phyloP scores from a whole-genome alignment of 2,113 vertebrate species.

The Orthochromis indermauri region DNA sequence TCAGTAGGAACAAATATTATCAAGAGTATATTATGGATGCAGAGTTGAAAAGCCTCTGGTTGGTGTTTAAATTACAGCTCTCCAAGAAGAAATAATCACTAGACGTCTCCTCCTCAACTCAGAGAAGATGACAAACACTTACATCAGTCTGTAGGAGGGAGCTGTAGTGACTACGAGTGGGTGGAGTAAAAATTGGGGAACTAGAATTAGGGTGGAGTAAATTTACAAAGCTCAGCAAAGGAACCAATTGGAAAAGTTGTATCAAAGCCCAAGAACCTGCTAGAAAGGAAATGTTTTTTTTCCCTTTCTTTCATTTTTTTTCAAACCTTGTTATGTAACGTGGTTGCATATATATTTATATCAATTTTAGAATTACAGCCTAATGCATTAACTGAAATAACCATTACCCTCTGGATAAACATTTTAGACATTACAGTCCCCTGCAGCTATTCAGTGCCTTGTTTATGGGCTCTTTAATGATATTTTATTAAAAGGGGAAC shows the following conservation, averaged over 20 bases:
- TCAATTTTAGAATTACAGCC: background rate
- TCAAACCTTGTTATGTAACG: background rate
- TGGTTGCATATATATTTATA: background rate
- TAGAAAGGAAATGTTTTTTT: background rate
- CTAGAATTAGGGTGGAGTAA: conserved; percentile 26
- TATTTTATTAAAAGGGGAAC: background rate
- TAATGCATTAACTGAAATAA: background rate
- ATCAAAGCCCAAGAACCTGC: conserved; percentile 7
- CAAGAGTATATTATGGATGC: background rate
- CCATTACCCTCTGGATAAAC: background rate
- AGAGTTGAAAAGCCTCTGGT: background rate
- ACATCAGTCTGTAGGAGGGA: conserved; percentile 39
- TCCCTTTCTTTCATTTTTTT: background rate
- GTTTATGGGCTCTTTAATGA: background rate
- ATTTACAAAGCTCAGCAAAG: background rate
- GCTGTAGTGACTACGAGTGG: background rate
- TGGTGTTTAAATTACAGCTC: background rate
- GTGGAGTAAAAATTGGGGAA: conserved; percentile 18
- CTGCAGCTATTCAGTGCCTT: background rate
- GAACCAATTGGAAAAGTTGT: conserved; percentile 18
- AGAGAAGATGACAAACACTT: conserved; percentile 4
- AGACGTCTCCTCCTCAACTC: background rate
- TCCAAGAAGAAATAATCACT: background rate
- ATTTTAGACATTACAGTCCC: background rate
- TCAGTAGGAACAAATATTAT: background rate